Evolutionary conservation across 2,888 invertebrate species (phyloP), one percentile per base, ranked within the genome.

Genomic region (Phlogophora meticulosa): DNA sequence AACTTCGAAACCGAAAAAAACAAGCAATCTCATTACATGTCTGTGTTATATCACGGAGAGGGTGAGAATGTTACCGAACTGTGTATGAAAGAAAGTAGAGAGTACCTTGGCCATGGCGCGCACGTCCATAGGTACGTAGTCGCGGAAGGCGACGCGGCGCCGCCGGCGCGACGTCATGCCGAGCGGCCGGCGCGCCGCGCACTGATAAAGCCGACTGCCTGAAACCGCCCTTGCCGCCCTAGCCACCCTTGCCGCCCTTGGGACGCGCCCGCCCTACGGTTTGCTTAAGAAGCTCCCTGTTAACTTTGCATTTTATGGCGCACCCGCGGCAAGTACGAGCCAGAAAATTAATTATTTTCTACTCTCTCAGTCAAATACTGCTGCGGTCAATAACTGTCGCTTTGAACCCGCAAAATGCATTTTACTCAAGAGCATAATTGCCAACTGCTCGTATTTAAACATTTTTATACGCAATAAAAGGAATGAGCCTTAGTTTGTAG

Each of bases 81-180:
- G 42, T 34, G 40, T 75, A 64, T 56, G 28, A 46, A 52, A 52
- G 72, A 45, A 57, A 52, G 72, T 45, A 48, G 52, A 53, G 57
- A 53, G 56, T 94, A 95, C 95, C 94, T 94, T 95, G 67, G 94
- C 94, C 94, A 95, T 95, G 78, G 94, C 94, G 65, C 92, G 92
- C 69, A 94, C 88, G 86, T 95, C 95, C 93, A 95, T 92, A 42
- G 93, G 94, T 82, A 93, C 87, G 87, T 95, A 95, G 87, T 95
- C 94, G 90, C 94, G 92, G 67, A 94, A 94, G 60, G 91, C 93
- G 88, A 94, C 94, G 88, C 94, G 94, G 74, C 94, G 93, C 72
- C 93, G 92, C 74, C 93, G 93, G 61, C 94, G 93, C 88, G 94
- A 94, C 94, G 93, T 88, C 90, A 90, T 92, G 81, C 81, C 91